Evolutionary conservation across 2,888 invertebrate species (phyloP), one percentile per base, ranked within the genome.

Genomic region (Oligia latruncula): DNA sequence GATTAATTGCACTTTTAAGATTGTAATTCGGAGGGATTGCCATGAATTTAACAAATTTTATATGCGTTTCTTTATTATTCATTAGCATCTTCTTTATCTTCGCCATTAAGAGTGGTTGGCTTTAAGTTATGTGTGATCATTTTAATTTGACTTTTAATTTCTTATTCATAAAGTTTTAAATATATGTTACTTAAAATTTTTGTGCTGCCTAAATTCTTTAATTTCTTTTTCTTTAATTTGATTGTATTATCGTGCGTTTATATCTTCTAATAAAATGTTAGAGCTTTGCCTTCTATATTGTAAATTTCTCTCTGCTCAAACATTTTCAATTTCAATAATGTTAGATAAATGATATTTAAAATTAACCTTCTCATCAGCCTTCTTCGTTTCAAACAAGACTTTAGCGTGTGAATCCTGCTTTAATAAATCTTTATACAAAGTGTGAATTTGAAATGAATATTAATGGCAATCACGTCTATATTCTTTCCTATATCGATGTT

Each of bases 1-100:
- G 68, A 82, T 80, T 87, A 88, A 86, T 87, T 79, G 76, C 81
- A 58, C 73, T 80, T 79, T 82, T 70, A 77, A 80, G 55, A 74
- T 75, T 43, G 60, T 78, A 77, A 75, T 82, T 78, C n/a, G 43
- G 43, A 35, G 46, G 64, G 73, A 81, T 83, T 70, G 74, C 70
- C 35, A 73, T 68, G 23, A 55, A 77, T 74, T 70, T 46, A 64
- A 81, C 64, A 67, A 62, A 77, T 83, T 85, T 72, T 70, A 82
- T 78, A 77, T 71, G 58, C 23, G 52, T 49, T 77, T 77, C 43
- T 79, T 78, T 60, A 82, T 74, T 60, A 73, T 74, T 78, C 58
- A 76, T 79, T 82, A 73, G 71, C 66, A 75, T 77, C 64, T 75
- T 71, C 46, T 71, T 83, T 82, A 74, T 78, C 68, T 86, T 77